phyloP scores from a whole-genome alignment of 2,797 vertebrate species.

The Spinibarbus caldwelli region DNA sequence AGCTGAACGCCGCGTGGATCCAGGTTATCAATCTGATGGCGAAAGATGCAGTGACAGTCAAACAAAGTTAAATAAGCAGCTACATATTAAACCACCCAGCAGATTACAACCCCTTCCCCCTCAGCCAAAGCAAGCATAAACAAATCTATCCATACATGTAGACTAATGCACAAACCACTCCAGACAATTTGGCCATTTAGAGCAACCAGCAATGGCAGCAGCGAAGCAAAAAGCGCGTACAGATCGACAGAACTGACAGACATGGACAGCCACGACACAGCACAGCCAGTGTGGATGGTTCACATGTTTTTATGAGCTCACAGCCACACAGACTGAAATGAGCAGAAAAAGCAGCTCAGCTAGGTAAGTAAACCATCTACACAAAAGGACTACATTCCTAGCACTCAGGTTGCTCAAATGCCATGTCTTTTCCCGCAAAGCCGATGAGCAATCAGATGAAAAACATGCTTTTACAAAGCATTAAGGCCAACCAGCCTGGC shows the following conservation, averaged over 20 bases:
- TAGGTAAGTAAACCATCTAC: conserved; percentile 68
- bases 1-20: conserved; percentile 93
- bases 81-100: not conserved
- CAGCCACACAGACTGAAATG: conserved; percentile 41
- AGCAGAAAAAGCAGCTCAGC: not conserved
- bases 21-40: conserved; percentile 90
- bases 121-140: conserved; percentile 20
- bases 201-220: conserved; percentile 25
- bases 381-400: conserved; percentile 52
- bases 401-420: conserved; percentile 51
- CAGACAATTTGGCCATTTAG: conserved; percentile 4
- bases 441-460: conserved; percentile 56
- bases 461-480: conserved; percentile 61
- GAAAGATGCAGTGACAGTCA: conserved; percentile 44
- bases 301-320: conserved; percentile 24
- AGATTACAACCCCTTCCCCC: not conserved
- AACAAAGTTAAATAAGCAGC: conserved; percentile 4
- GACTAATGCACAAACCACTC: conserved; percentile 2
- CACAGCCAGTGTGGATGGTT: conserved; percentile 67
- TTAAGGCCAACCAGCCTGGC: conserved; percentile 47
- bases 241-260: conserved; percentile 54
- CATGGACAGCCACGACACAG: conserved; percentile 48
- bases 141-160: conserved; percentile 19
- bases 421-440: conserved; percentile 59
- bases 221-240: conserved; percentile 59